phyloP scores from a whole-genome alignment of 2,797 vertebrate genomes.

The Leptatherina wallacei region DNA sequence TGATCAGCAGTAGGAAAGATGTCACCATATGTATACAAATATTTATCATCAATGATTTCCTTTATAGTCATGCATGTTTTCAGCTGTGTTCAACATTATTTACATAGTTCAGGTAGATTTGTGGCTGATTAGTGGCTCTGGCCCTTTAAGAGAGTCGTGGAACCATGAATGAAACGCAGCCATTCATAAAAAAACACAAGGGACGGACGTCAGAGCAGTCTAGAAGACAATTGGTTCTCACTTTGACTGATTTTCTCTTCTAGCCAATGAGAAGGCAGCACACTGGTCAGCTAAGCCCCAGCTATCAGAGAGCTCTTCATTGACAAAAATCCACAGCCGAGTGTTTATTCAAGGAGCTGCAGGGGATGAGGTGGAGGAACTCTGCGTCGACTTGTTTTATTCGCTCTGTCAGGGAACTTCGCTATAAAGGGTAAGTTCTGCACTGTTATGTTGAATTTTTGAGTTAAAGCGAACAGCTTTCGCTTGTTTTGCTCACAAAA shows the following conservation, averaged over 20 bases:
- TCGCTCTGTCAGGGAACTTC: slow-evolving; percentile 40
- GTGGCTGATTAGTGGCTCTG: slow-evolving; percentile 6
- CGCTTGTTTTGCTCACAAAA: background rate
- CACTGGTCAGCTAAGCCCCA: slow-evolving; percentile 7
- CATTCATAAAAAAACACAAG: slow-evolving; percentile 85
- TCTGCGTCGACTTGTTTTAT: slow-evolving; percentile 21
- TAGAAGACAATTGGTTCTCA: slow-evolving; percentile 64
- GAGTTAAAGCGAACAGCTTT: no score
- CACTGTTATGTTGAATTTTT: background rate
- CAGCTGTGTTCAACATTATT: background rate
- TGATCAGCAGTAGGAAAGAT: background rate
- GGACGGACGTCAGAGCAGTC: slow-evolving; percentile 27
- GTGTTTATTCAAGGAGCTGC: slow-evolving; percentile 57
- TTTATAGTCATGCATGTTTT: no score
- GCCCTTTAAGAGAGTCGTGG: slow-evolving; percentile 75
- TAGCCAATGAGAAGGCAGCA: slow-evolving; percentile 65
- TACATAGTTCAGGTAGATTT: background rate
- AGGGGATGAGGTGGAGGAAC: slow-evolving; percentile 55
- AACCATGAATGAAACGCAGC: slow-evolving; percentile 83
- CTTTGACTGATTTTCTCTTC: slow-evolving; percentile 38
- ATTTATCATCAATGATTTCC: no score
- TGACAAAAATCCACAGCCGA: slow-evolving; percentile 77
- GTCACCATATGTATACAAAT: background rate
- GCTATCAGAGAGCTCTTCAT: slow-evolving; percentile 68
- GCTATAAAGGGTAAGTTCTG: slow-evolving; percentile 46